phyloP scores from a whole-genome alignment of 2,888 invertebrate genomes.

The Zygaena filipendulae region DNA sequence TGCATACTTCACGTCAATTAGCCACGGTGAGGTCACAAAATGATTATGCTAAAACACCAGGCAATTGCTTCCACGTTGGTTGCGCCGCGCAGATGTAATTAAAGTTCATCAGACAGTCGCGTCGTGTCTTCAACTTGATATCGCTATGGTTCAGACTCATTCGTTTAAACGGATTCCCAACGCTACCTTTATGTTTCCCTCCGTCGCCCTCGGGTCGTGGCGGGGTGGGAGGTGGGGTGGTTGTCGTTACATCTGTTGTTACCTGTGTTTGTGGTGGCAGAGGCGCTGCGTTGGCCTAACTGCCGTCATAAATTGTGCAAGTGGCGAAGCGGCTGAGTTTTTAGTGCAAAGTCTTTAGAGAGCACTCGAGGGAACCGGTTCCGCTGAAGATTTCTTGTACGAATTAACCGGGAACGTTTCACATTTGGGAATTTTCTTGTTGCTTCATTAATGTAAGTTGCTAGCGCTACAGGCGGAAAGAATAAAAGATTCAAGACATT shows the following conservation, averaged over 20 bases:
- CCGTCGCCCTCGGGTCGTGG: constrained; percentile 16
- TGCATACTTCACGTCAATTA: constrained; percentile 40
- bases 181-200: constrained; percentile 22
- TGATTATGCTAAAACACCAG: constrained; percentile 46
- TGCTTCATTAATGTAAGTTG: no score
- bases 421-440: no score
- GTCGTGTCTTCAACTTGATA: constrained; percentile 33
- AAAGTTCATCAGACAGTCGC: constrained; percentile 44
- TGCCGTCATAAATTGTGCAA: constrained; percentile 46
- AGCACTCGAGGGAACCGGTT: background rate
- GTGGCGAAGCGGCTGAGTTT: constrained; percentile 34
- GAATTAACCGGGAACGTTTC: no score
- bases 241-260: constrained; percentile 20
- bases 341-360: background rate
- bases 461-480: no score
- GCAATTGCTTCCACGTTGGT: constrained; percentile 39
- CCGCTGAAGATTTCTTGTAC: background rate
- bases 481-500: no score
- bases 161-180: constrained; percentile 24
- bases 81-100: constrained; percentile 39
- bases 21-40: constrained; percentile 30
- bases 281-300: constrained; percentile 22
- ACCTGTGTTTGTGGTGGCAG: constrained; percentile 22
- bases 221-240: constrained; percentile 17
- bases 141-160: constrained; percentile 31